Base-by-base conservation (phyloP, 2,888 invertebrate genomes). In the Ligdia adustata region DNA sequence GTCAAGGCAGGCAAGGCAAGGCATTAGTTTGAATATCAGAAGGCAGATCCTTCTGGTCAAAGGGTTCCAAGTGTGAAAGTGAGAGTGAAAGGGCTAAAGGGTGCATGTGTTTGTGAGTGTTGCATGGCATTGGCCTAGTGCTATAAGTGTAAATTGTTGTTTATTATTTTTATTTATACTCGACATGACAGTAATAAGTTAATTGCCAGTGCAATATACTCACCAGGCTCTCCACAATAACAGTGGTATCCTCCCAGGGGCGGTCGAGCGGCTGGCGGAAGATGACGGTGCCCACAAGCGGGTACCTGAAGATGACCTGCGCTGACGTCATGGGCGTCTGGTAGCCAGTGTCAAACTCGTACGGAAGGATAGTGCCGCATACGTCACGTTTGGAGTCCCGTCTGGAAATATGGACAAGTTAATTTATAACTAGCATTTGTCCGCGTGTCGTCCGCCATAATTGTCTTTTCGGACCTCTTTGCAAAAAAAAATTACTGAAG, bases 181-280 rank as follows among this genome's bases (percentile, higher is more conserved):
- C 24, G 24, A n/a, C 9, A 9, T 24, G n/a, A 7, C 2, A 2
- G n/a, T 14, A 9, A 16, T 5, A 31, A 5, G 3, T 26, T 9
- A 26, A 6, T 28, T 18, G 7, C 3, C 24, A 15, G 6, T 9
- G 12, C 4, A 6, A 11, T 20, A n/a, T n/a, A 1, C 71, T 62
- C 22, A 88, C 89, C 84, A 89, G 68, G 69, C 94, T 94, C 75
- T 97, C 97, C 18, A 97, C 91, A 48, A 97, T 92, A 14, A 98
- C 91, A 0, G 94, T 94, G 1, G 98, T 98, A 62, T 98, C 98
- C 45, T 94, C 93, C 92, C 94, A 94, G 0, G 96, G 95, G 65
- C 94, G 92, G 50, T 96, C 94, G 28, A 71, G 92, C 0, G 95
- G 93, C 79, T 98, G 98, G 1, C 96, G 91, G 64, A 98, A 93